Percentiles rank a stretch among this genome's conserved stretches.
phyloP scores from a whole-genome alignment of 2,113 vertebrate genomes.

The Gambusia holbrooki region DNA sequence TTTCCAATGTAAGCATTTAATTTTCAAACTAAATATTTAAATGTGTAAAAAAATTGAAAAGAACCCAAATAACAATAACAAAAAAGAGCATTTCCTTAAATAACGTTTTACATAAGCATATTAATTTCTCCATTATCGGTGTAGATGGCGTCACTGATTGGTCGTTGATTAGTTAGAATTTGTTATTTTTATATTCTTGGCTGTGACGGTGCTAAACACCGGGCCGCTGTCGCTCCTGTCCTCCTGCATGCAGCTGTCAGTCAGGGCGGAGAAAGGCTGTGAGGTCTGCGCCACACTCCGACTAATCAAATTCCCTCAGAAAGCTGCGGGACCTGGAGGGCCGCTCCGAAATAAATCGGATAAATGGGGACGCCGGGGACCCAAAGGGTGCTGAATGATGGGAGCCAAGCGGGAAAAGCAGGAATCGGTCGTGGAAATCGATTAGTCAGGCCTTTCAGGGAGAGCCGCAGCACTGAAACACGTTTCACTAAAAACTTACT shows the following conservation, averaged over 20 bases:
- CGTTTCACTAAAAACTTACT: not conserved
- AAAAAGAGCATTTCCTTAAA: not conserved
- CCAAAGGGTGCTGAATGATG: slow-evolving; percentile 28
- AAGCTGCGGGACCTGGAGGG: slow-evolving; percentile 15
- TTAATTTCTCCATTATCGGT: not conserved
- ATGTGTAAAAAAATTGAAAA: too few species aligned
- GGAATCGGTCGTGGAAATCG: slow-evolving; percentile 8
- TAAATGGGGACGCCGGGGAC: slow-evolving; percentile 36
- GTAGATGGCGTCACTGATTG: not conserved
- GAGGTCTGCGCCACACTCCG: slow-evolving; percentile 22
- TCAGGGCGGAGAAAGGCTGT: slow-evolving; percentile 35
- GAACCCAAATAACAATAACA: too few species aligned
- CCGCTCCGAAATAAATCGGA: slow-evolving; percentile 45
- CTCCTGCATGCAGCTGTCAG: slow-evolving; percentile 60
- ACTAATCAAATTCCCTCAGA: slow-evolving; percentile 43
- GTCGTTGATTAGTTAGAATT: not conserved
- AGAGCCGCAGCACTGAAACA: not conserved
- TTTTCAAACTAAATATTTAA: too few species aligned
- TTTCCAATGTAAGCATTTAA: too few species aligned
- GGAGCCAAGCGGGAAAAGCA: slow-evolving; percentile 27
- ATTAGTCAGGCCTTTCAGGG: slow-evolving; percentile 13
- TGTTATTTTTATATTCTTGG: not conserved
- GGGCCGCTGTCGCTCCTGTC: slow-evolving; percentile 31
- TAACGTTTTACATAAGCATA: not conserved
- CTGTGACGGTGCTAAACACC: slow-evolving; percentile 40